These are phyloP conservation scores for Zaprionus ghesquierei DNA, from an alignment of 1,140 invertebrate species.

Conservation along the genomic window DNA sequence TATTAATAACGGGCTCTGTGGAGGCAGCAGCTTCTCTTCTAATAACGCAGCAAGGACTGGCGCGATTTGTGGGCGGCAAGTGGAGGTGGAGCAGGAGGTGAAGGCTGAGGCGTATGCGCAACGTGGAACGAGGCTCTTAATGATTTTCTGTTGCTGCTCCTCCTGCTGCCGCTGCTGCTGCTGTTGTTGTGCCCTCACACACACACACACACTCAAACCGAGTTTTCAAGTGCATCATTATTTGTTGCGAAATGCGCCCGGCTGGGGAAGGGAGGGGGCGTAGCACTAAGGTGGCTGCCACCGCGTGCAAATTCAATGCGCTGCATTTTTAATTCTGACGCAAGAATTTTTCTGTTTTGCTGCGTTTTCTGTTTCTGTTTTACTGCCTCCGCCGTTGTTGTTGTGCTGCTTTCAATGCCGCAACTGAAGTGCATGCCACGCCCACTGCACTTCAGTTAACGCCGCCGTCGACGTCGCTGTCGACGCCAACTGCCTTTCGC, in stretches of 20 bases:
- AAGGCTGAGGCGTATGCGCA: too few species aligned
- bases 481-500: slow-evolving; percentile 13
- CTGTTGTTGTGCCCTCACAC: slow-evolving; percentile 55
- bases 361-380: slow-evolving; percentile 11
- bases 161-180: slow-evolving; percentile 33
- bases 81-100: not conserved
- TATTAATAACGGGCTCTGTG: slow-evolving; percentile 66
- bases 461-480: not conserved
- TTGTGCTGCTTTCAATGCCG: slow-evolving; percentile 64
- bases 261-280: not conserved
- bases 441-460: slow-evolving; percentile 66
- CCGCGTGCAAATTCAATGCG: slow-evolving; percentile 73
- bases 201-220: slow-evolving; percentile 43
- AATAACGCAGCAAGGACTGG: slow-evolving; percentile 39
- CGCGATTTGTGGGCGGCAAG: not conserved
- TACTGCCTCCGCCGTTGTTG: not conserved
- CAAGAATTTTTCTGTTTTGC: slow-evolving; percentile 54
- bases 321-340: slow-evolving; percentile 78
- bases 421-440: slow-evolving; percentile 74
- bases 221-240: slow-evolving; percentile 81
- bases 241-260: slow-evolving; percentile 68
- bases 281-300: slow-evolving; percentile 17
- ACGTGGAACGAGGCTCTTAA: slow-evolving; percentile 49
- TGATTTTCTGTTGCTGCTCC: slow-evolving; percentile 43
- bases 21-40: slow-evolving; percentile 39